phyloP scores from a whole-genome alignment of 1,140 invertebrate genomes.

The Anoplolepis gracilipes region DNA sequence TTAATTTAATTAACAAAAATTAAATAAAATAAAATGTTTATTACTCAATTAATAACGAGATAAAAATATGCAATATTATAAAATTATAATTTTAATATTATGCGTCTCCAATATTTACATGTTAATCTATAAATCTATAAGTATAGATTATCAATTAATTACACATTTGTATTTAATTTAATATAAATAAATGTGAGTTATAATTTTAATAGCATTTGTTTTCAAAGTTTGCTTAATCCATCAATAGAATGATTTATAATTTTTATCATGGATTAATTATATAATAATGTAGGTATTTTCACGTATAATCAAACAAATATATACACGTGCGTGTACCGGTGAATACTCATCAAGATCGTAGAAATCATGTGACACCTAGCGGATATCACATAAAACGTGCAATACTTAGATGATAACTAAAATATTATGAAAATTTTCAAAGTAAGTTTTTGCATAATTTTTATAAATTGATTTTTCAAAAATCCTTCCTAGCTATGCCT shows the following conservation, averaged over 20 bases:
- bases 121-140: neutral
- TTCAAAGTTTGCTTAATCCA: neutral
- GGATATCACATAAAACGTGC: conserved; percentile 18
- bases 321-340: neutral
- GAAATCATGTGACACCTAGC: conserved; percentile 63
- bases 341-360: neutral
- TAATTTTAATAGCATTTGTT: no score
- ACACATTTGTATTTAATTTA: no score
- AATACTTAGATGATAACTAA: conserved; percentile 58
- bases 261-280: conserved; percentile 8
- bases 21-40: neutral
- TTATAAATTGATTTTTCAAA: neutral
- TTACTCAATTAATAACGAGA: neutral
- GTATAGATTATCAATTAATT: neutral
- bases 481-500: no score
- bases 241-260: conserved; percentile 2
- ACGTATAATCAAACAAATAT: neutral
- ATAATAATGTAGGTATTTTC: neutral
- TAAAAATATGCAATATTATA: neutral
- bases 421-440: neutral
- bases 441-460: neutral
- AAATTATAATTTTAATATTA: neutral
- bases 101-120: neutral
- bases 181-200: no score
- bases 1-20: neutral